Conservation (phyloP, 2,797 vertebrate species). For the Anisognathus igniventris region DNA sequence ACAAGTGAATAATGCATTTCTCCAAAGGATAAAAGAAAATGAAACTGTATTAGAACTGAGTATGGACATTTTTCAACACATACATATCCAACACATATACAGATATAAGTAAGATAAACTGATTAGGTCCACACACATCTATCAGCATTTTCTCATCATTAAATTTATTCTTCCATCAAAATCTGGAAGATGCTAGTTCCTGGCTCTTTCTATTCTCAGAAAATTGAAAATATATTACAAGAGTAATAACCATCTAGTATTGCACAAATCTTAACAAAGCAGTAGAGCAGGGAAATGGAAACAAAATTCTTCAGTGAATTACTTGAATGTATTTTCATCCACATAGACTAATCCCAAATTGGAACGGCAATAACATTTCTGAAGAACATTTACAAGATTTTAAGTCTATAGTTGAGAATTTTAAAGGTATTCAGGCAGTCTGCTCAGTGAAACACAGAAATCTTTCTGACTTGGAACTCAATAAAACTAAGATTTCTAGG, state of each 20-base stretch:
- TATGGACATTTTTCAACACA: neutral
- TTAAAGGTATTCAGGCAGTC: neutral
- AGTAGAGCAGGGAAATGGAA: neutral
- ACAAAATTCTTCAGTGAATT: neutral
- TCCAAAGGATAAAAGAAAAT: neutral
- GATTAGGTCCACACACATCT: neutral
- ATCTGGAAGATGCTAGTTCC: neutral
- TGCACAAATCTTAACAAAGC: neutral
- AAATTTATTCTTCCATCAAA: neutral
- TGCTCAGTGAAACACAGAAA: neutral
- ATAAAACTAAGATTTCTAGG: neutral
- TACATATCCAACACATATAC: neutral
- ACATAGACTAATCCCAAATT: neutral
- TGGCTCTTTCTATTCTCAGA: neutral
- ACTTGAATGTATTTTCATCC: neutral
- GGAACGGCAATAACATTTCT: neutral
- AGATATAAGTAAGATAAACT: neutral
- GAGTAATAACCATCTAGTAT: neutral
- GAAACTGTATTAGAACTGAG: neutral
- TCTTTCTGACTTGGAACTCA: neutral
- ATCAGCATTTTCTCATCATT: neutral
- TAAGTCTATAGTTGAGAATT: neutral
- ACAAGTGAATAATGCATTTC: neutral
- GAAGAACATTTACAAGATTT: neutral
- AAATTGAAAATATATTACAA: neutral